These are phyloP conservation scores for Arrhopalites spinosus DNA, from an alignment of 2,888 invertebrate species.

Conservation along the genomic window DNA sequence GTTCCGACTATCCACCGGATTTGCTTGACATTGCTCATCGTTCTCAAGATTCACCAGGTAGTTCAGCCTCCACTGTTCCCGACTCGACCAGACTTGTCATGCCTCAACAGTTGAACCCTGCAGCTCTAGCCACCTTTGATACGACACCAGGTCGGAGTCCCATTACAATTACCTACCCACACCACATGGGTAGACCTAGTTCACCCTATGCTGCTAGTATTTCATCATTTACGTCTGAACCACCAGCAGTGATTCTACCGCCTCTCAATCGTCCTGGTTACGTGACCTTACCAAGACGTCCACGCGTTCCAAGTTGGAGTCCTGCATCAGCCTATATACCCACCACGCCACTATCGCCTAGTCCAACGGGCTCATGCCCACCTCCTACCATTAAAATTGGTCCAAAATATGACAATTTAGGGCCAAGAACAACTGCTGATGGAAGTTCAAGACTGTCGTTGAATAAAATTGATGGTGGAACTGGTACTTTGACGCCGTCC, in stretches of 20 bases:
- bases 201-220: slow-evolving; percentile 62
- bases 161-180: slow-evolving; percentile 61
- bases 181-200: slow-evolving; percentile 72
- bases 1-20: slow-evolving; percentile 58
- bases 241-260: slow-evolving; percentile 68
- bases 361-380: slow-evolving; percentile 45
- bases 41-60: slow-evolving; percentile 74
- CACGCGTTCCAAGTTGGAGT: slow-evolving; percentile 75
- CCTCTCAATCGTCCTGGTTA: slow-evolving; percentile 75
- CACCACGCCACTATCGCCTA: slow-evolving; percentile 51
- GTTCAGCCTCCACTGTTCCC: slow-evolving; percentile 79
- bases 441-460: slow-evolving; percentile 85
- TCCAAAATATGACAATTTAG: slow-evolving; percentile 89
- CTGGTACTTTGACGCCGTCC: slow-evolving; percentile 33
- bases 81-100: slow-evolving; percentile 68
- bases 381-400: slow-evolving; percentile 66
- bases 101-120: slow-evolving; percentile 49
- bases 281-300: slow-evolving; percentile 83
- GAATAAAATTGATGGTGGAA: slow-evolving; percentile 68
- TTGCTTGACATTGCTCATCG: slow-evolving; percentile 64
- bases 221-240: slow-evolving; percentile 66
- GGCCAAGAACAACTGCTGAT: slow-evolving; percentile 83
- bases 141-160: slow-evolving; percentile 56
- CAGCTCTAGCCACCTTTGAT: slow-evolving; percentile 39
- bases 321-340: slow-evolving; percentile 59